A percentile compares a stretch with the other conserved stretches of the same genome.
Conservation (phyloP, 1,140 invertebrate genomes). For the Prorops nasuta region DNA sequence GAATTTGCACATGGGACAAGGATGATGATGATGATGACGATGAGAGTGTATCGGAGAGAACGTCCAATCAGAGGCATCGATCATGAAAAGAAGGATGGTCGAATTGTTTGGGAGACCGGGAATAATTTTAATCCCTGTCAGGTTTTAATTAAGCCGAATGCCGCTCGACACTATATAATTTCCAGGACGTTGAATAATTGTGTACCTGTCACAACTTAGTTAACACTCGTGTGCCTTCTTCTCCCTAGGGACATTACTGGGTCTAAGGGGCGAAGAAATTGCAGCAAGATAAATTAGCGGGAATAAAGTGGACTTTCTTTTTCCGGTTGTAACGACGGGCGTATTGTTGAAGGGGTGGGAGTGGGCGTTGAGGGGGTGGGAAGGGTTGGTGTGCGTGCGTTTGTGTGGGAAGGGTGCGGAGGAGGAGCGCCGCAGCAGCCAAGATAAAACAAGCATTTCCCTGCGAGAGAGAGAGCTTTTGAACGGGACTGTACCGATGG, state of each 20-base stretch:
- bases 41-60: too few species aligned
- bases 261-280: slow-evolving; percentile 16
- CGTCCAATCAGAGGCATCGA: too few species aligned
- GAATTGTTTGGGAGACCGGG: too few species aligned
- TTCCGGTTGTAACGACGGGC: slow-evolving; percentile 6
- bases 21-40: too few species aligned
- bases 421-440: too few species aligned
- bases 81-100: too few species aligned
- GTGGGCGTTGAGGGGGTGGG: too few species aligned
- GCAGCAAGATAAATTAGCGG: slow-evolving; percentile 25
- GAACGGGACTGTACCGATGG: slow-evolving; percentile 33
- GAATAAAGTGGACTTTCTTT: slow-evolving; percentile 4
- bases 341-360: slow-evolving; percentile 14
- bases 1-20: too few species aligned
- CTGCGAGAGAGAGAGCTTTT: too few species aligned
- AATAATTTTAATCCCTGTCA: slow-evolving; percentile 32
- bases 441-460: too few species aligned
- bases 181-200: slow-evolving; percentile 30
- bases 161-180: slow-evolving; percentile 26
- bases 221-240: slow-evolving; percentile 5
- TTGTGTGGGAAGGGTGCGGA: too few species aligned
- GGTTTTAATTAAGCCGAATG: slow-evolving; percentile 28
- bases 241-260: slow-evolving; percentile 1
- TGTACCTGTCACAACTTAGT: slow-evolving; percentile 30
- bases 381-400: too few species aligned